Conservation (phyloP, 2,797 vertebrate species). For the Urocyon cinereoargenteus region DNA sequence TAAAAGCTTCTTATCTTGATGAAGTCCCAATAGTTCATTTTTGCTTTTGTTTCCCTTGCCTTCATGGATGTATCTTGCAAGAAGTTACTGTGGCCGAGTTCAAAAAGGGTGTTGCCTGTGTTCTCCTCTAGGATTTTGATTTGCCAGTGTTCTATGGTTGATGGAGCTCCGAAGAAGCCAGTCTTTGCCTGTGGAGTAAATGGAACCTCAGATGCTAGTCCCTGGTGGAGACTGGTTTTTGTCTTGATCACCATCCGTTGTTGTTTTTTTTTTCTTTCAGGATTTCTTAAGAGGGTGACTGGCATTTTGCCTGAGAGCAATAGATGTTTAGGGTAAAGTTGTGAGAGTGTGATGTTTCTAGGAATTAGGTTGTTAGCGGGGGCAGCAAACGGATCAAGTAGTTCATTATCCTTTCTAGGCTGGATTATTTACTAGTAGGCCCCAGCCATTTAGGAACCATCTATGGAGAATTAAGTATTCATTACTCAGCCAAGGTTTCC, state of each 20-base stretch:
- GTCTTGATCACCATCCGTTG: neutral
- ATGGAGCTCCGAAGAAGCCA: neutral
- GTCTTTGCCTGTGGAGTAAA: neutral
- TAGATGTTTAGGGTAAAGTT: constrained; percentile 49
- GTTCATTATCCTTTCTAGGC: constrained; percentile 56
- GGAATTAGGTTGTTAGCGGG: constrained; percentile 56
- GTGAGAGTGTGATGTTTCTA: neutral
- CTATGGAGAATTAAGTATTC: constrained; percentile 55
- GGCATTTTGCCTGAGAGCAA: constrained; percentile 59
- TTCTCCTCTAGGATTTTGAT: too few species aligned
- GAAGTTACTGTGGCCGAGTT: too few species aligned
- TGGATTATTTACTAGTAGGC: constrained; percentile 62
- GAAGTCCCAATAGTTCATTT: too few species aligned
- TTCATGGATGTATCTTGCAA: too few species aligned
- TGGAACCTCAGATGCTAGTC: neutral
- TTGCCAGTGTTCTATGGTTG: neutral
- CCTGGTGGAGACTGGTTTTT: neutral
- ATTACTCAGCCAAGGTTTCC: constrained; percentile 35
- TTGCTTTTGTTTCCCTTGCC: too few species aligned
- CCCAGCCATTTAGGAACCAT: constrained; percentile 33
- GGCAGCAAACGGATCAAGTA: neutral
- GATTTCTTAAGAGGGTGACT: constrained; percentile 51
- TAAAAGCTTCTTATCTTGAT: too few species aligned
- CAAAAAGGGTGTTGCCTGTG: too few species aligned
- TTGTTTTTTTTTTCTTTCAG: neutral